These are phyloP conservation scores for Oryzias sinensis DNA, from an alignment of 2,797 vertebrate species.

Conservation along the genomic window DNA sequence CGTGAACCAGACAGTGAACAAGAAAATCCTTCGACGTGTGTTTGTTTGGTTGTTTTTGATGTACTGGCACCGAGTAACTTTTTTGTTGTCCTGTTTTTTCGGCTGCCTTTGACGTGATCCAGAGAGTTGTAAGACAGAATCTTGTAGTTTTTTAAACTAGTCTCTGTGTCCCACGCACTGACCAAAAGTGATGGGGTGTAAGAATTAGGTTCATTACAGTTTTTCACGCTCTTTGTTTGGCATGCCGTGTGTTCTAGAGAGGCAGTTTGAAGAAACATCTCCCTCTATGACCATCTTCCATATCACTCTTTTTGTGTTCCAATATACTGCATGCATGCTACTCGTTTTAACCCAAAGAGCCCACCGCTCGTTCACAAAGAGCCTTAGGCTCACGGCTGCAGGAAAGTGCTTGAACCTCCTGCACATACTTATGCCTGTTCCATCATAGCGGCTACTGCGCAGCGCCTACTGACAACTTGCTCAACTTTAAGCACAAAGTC, in stretches of 20 bases:
- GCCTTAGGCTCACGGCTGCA: slow-evolving; percentile 44
- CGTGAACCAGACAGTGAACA: slow-evolving; percentile 52
- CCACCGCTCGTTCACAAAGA: slow-evolving; percentile 42
- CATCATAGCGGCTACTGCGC: slow-evolving; percentile 32
- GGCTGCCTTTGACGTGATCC: slow-evolving; percentile 60
- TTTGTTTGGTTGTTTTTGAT: slow-evolving; percentile 33
- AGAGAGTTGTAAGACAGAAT: slow-evolving; percentile 68
- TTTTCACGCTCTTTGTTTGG: slow-evolving; percentile 28
- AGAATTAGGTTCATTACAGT: slow-evolving; percentile 34
- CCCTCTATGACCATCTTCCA: slow-evolving; percentile 44
- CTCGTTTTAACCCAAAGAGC: slow-evolving; percentile 46
- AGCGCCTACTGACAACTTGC: slow-evolving; percentile 41
- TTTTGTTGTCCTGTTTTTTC: slow-evolving; percentile 52
- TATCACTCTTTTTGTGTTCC: slow-evolving; percentile 40
- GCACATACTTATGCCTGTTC: slow-evolving; percentile 20
- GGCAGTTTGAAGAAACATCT: slow-evolving; percentile 32
- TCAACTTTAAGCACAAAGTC: slow-evolving; percentile 59
- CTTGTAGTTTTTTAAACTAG: slow-evolving; percentile 63
- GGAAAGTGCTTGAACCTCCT: slow-evolving; percentile 31
- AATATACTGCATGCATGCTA: slow-evolving; percentile 60
- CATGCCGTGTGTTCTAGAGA: slow-evolving; percentile 33
- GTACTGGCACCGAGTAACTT: slow-evolving; percentile 52
- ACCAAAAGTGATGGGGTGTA: slow-evolving; percentile 32
- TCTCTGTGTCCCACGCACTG: slow-evolving; percentile 54
- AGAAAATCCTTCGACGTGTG: slow-evolving; percentile 41